Evolutionary conservation across 2,888 invertebrate genomes (phyloP).

Genomic region (Lithophane semibrunnea): DNA sequence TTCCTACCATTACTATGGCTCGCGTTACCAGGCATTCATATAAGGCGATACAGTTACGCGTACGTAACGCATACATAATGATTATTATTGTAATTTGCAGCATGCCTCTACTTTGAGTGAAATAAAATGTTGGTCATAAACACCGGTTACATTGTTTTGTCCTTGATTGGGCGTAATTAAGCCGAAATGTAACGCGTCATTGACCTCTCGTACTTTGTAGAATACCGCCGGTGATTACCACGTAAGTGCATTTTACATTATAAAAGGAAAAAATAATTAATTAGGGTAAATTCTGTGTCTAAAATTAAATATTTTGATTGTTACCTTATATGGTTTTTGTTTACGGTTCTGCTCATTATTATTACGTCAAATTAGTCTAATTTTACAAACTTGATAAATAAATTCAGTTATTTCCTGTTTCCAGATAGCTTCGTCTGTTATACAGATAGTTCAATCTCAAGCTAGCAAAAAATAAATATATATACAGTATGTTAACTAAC

Average conservation of each 20-base stretch:
- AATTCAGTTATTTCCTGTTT: not conserved
- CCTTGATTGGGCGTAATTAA: constrained; percentile 55
- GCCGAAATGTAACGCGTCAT: constrained; percentile 43
- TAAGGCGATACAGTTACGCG: constrained; percentile 84
- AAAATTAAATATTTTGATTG: not conserved
- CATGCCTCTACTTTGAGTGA: constrained; percentile 55
- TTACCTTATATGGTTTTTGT: not conserved
- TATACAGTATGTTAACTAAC: too few relatives aligned
- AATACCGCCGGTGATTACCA: constrained; percentile 11
- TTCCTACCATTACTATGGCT: constrained; percentile 73
- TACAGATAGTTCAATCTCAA: not conserved
- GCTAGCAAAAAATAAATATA: too few relatives aligned
- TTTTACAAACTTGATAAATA: not conserved
- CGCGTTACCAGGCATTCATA: constrained; percentile 74
- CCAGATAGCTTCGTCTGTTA: too few relatives aligned
- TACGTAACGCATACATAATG: constrained; percentile 83
- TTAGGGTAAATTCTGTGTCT: not conserved
- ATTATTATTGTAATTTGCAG: constrained; percentile 80
- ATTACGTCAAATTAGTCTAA: not conserved
- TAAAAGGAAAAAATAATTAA: not conserved
- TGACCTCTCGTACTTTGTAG: constrained; percentile 39
- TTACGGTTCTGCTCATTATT: not conserved
- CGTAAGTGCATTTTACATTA: not conserved
- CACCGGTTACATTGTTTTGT: constrained; percentile 52
- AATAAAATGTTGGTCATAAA: constrained; percentile 55